Conservation (phyloP, 2,113 vertebrate species). For the Lipophrys pholis region DNA sequence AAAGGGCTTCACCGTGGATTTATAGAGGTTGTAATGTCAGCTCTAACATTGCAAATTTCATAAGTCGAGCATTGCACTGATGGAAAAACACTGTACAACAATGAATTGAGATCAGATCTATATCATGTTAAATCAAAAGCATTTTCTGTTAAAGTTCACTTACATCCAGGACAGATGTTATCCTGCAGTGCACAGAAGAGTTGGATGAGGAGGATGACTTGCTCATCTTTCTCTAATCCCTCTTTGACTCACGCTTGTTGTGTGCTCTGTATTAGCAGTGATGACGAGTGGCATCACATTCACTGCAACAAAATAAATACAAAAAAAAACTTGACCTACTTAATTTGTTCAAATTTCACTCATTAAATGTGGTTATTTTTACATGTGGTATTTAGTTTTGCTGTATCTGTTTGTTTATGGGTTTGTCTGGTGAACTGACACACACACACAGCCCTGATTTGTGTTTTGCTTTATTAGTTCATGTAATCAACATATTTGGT, state of each 20-base stretch:
- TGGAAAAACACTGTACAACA: not conserved
- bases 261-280: not conserved
- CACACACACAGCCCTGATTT: too few relatives aligned
- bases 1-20: too few relatives aligned
- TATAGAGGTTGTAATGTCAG: too few relatives aligned
- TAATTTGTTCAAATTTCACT: not conserved
- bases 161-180: not conserved
- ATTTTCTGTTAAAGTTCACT: not conserved
- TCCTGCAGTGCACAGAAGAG: not conserved
- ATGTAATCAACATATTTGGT: not conserved
- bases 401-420: not conserved
- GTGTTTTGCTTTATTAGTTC: conserved; percentile 1
- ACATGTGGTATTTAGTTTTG: not conserved
- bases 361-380: not conserved
- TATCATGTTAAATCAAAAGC: not conserved
- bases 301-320: not conserved
- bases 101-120: not conserved
- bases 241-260: not conserved
- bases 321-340: not conserved
- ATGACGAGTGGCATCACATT: not conserved
- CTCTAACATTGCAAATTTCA: not conserved
- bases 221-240: conserved; percentile 33
- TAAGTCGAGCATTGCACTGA: not conserved
- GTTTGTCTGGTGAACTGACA: too few relatives aligned
- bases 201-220: not conserved